phyloP scores from a whole-genome alignment of 2,797 vertebrate genomes.

The Syndactyla subalaris region DNA sequence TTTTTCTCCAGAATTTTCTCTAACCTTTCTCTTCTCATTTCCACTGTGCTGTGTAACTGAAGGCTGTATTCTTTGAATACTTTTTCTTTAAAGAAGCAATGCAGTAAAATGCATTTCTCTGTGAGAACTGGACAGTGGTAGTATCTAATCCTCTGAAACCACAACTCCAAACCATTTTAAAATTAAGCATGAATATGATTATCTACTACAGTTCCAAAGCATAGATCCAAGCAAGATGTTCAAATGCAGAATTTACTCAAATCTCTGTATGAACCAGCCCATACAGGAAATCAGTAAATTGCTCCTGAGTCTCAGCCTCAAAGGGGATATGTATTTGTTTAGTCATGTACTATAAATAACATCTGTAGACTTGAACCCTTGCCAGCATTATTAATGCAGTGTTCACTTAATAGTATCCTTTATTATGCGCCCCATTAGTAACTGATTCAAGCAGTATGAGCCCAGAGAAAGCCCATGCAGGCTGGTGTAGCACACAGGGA shows the following conservation, averaged over 20 bases:
- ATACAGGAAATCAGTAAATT: conserved; percentile 67
- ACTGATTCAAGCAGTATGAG: neutral
- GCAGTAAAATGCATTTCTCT: neutral
- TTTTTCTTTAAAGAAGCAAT: neutral
- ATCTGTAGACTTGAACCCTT: conserved; percentile 25
- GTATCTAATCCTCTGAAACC: neutral
- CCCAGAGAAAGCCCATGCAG: neutral
- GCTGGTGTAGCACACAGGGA: neutral
- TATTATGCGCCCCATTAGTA: conserved; percentile 5
- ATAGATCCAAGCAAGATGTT: neutral
- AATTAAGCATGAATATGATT: neutral
- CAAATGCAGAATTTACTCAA: conserved; percentile 26
- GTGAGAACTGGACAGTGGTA: neutral
- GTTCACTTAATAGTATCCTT: conserved; percentile 3
- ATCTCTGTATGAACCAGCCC: conserved; percentile 13
- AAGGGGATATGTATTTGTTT: conserved; percentile 43
- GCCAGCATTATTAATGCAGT: conserved; percentile 41
- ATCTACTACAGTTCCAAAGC: neutral
- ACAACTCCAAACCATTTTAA: neutral
- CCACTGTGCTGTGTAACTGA: neutral
- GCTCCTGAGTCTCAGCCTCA: conserved; percentile 51
- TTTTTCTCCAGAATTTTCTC: neutral
- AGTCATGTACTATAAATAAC: conserved; percentile 67
- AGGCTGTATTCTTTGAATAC: neutral
- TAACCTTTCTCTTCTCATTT: neutral